phyloP scores from a whole-genome alignment of 2,113 vertebrate species.

The Zosterops japonicus region DNA sequence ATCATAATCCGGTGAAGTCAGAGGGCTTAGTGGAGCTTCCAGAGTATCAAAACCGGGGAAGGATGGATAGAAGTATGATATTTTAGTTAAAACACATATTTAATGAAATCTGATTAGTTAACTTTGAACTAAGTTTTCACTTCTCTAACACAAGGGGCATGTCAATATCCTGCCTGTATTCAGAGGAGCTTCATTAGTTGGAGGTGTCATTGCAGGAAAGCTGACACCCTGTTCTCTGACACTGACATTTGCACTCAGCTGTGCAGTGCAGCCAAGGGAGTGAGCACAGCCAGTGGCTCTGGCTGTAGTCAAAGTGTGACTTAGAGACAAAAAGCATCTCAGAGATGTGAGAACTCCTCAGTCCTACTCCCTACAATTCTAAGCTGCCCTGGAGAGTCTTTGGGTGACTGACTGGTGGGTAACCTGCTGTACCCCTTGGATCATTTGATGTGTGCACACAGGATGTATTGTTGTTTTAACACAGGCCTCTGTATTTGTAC shows the following conservation, averaged over 20 bases:
- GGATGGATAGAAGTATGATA: background rate
- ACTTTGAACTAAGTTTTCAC: background rate
- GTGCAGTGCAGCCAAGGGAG: background rate
- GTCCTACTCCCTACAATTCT: background rate
- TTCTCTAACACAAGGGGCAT: background rate
- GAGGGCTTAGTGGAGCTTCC: background rate
- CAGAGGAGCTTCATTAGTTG: background rate
- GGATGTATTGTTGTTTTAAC: background rate
- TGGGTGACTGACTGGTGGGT: background rate
- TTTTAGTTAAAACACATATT: background rate
- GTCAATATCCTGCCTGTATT: background rate
- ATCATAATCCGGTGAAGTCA: background rate
- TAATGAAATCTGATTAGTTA: background rate
- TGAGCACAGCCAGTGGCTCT: background rate
- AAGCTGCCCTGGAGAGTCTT: background rate
- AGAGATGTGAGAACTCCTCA: background rate
- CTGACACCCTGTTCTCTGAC: background rate
- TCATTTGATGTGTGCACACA: background rate
- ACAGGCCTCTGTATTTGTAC: background rate
- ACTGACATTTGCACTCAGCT: background rate
- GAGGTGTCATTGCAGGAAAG: background rate
- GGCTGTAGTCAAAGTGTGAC: background rate
- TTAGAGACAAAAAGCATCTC: background rate
- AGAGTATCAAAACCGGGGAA: background rate
- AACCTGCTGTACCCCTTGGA: background rate